Base-by-base conservation (phyloP, 2,113 vertebrate species). In the Osmerus eperlanus region DNA sequence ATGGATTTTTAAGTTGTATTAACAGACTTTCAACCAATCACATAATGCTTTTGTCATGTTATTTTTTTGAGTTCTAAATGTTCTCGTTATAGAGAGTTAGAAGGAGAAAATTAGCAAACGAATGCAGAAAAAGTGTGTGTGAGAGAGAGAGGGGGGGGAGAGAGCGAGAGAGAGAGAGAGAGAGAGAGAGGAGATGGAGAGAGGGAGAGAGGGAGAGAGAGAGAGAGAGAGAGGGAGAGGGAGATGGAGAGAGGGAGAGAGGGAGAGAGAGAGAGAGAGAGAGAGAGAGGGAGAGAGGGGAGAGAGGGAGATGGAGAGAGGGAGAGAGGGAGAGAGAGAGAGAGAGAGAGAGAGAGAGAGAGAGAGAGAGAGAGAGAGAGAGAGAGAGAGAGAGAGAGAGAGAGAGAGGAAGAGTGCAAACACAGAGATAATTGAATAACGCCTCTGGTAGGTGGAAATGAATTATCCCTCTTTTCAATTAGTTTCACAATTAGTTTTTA, bases 401-500 rank as follows among this genome's bases (percentile, higher is more conserved):
- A 65, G 36, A 65, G 41, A 81, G 74, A 71, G 74, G 72, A 69
- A 71, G 83, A 76, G 76, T 65, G 74, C 65, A 81, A 75, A 83
- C 69, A 83, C 69, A 71, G 79, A 81, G 81, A 86, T 90, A 92
- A 92, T 89, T 91, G 89, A 92, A 90, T 91, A 88, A 89, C 85
- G 90, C 90, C 90, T 85, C 85, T 91, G 90, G 91, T 91, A 80
- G 83, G 80, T 87, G 81, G 81, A 87, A 91, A 91, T 92, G 83
- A 91, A 91, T 92, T 89, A 89, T 85, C 87, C 84, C 87, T 85
- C 86, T 88, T 90, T 91, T 91, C 91, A 93, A 92, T 92, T 92
- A 91, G 89, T 91, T 93, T 91, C 86, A 91, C 90, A 87, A 90
- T 92, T 93, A 86, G 89, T 93, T 92, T 92, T 91, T 92, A 93